A percentile compares a stretch with the other conserved stretches of the same genome.
Conservation (phyloP, 2,113 vertebrate genomes). For the Pelodiscus sinensis region DNA sequence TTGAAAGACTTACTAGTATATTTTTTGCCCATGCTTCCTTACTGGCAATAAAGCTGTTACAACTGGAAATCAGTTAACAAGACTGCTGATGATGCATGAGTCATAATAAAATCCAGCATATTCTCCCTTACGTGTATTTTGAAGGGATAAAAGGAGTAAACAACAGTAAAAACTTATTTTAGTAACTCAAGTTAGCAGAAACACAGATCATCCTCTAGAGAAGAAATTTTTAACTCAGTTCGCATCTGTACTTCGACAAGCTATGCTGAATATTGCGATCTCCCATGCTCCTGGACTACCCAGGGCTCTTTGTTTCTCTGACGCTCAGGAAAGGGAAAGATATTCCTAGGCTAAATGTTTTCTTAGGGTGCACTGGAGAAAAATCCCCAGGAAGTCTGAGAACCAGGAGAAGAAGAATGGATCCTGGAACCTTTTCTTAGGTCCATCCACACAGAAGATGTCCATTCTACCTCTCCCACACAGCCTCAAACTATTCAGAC, state of each 20-base stretch:
- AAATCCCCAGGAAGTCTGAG: neutral
- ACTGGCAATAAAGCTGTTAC: neutral
- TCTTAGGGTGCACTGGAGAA: neutral
- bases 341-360: neutral
- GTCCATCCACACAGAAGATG: rapidly evolving
- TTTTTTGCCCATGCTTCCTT: neutral
- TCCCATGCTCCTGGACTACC: neutral
- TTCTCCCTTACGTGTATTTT: neutral
- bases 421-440: neutral
- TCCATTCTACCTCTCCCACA: neutral
- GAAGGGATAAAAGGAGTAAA: neutral
- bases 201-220: neutral
- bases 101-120: neutral
- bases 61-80: neutral
- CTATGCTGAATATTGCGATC: neutral
- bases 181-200: neutral
- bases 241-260: neutral
- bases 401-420: neutral
- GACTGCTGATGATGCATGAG: neutral
- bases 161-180: neutral
- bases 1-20: neutral
- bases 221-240: neutral
- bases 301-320: neutral
- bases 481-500: neutral
- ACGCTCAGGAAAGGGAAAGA: neutral